Base-by-base conservation (phyloP, 2,113 vertebrate species). In the Odocoileus hemionus region DNA sequence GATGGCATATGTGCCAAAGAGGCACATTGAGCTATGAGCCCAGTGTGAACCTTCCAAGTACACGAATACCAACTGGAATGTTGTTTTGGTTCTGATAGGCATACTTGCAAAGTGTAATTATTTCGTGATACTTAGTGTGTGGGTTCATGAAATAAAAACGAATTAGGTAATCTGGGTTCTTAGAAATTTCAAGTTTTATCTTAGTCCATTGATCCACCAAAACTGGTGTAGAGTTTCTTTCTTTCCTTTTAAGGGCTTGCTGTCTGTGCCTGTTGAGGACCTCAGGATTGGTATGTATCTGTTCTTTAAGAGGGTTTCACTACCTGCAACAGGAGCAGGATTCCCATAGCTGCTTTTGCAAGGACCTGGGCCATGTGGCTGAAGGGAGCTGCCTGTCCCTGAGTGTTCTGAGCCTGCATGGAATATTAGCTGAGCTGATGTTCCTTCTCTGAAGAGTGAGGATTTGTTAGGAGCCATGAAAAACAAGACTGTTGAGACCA, bases 131-230 rank as follows among this genome's bases (percentile, higher is more conserved):
- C 43, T 91, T 92, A 85, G 33, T 36, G 21, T 70, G 25, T 94
- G 25, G 85, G 45, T 89, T 95, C 94, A 36, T 89, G 74, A 64
- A 52, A 82, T 30, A 58, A 89, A 88, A 92, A 91, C 19, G 12
- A 61, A 91, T 83, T 33, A 36, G 52, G 45, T 60, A 79, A 90
- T 80, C 93, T 80, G 82, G 79, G 15, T 91, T 95, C 13, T 97
- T 85, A 87, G 92, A 85, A 43, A 90, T 80, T 45, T 26, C n/a
- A 57, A 78, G 2, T 89, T 94, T 92, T 39, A 16, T 93, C 54
- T 86, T 57, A 78, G 43, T 64, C 1, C 54, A 26, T 45, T 74
- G 54, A 91, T n/a, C 82, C 36, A 64, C 79, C 85, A 82, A 30
- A 93, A 89, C 45, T 89, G 23, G 76, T 36, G 1, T 91, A 58